phyloP scores from a whole-genome alignment of 2,888 invertebrate species.

The Morpho helenor region DNA sequence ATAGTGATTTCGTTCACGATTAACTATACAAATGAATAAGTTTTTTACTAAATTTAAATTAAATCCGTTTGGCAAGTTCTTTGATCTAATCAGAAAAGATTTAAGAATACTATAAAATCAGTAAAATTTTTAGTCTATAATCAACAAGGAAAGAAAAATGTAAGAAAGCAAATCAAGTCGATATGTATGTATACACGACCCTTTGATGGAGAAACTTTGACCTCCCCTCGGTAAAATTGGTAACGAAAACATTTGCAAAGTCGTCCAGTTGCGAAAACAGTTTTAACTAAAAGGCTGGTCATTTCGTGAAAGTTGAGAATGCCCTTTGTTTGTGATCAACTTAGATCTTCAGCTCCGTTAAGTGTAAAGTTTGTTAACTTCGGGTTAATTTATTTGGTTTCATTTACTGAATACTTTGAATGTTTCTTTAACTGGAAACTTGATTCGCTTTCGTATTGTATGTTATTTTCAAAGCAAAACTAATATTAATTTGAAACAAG shows the following conservation, averaged over 20 bases:
- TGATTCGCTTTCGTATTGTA: too few relatives aligned
- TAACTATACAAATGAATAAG: too few relatives aligned
- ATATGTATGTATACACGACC: too few relatives aligned
- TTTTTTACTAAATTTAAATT: background rate
- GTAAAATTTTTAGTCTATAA: too few relatives aligned
- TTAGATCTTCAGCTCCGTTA: background rate
- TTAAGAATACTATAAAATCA: too few relatives aligned
- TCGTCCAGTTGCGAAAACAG: background rate
- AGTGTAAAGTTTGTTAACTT: background rate
- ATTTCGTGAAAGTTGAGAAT: background rate
- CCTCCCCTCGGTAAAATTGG: background rate
- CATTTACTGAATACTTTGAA: too few relatives aligned
- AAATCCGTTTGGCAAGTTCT: background rate
- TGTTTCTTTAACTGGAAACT: too few relatives aligned
- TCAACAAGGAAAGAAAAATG: too few relatives aligned
- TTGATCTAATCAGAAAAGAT: too few relatives aligned
- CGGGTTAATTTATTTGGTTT: background rate
- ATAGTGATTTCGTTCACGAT: too few relatives aligned
- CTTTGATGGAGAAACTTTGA: background rate
- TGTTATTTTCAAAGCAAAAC: background rate
- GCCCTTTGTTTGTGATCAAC: background rate
- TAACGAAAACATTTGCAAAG: background rate
- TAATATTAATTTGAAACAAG: background rate
- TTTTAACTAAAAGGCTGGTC: conserved; percentile 1
- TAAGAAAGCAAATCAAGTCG: too few relatives aligned